Evolutionary conservation across 2,888 invertebrate genomes (phyloP), one percentile per base, ranked within the genome.

Genomic region (Dastarcus helophoroides): DNA sequence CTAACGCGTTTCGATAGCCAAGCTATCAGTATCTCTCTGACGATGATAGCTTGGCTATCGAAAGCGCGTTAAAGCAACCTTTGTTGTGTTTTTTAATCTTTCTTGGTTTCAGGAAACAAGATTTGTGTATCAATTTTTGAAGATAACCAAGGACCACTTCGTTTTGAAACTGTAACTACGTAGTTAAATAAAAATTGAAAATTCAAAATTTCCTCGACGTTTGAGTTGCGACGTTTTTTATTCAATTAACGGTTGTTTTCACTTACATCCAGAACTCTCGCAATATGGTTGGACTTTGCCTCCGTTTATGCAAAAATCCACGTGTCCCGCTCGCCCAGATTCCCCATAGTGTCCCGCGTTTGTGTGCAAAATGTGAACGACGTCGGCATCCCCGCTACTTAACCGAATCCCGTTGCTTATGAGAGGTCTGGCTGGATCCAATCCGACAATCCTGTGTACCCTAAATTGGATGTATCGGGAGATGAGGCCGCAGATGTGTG

Each of bases 261-360:
- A 62, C 70, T 66, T 50, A 79, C 78, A 77, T 3, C 73, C 71
- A 3, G 74, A 74, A 43, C 75, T 73, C 46, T 74, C 72, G 53
- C 84, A 84, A 53, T 73, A 82, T 0, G 83, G 83, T 53, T 82
- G 82, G 33, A 73, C 65, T 33, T 72, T 60, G n/a, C 82, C 83
- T 0, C 83, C 83, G 50, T 83, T 84, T 21, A 83, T 71, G 49
- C 83, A 83, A 60, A 84, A 79, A 61, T 83, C 83, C 0, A 81
- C 79, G 51, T 81, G 80, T 0, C 83, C 83, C 3, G 77, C 67
- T 3, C 75, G 64, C 3, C 80, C 77, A 2, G 69, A 70, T 54
- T 83, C 82, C 0, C 83, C 83, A 56, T 83, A 84, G 37, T 76
- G 73, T 1, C 82, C 82, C 0, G 83, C 82, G 54, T 82, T 83